phyloP scores from a whole-genome alignment of 2,888 invertebrate genomes.

The Drosophila formosana region DNA sequence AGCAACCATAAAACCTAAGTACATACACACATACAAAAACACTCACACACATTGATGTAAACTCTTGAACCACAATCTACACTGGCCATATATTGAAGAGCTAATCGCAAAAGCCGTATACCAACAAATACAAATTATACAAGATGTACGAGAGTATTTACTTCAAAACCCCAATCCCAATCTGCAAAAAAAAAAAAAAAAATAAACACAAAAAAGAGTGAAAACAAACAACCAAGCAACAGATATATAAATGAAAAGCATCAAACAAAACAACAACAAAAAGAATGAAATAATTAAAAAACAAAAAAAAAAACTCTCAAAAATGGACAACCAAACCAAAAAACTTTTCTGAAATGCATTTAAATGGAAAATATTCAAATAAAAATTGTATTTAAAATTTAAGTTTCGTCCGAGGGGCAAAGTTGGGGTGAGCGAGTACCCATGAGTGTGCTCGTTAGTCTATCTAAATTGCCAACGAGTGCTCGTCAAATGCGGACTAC shows the following conservation, averaged over 20 bases:
- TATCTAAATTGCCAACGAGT: constrained; percentile 20
- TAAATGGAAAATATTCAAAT: constrained; percentile 72
- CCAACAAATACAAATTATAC: constrained; percentile 24
- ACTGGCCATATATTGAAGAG: constrained; percentile 22
- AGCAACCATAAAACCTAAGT: constrained; percentile 41
- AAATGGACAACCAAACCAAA: constrained; percentile 34
- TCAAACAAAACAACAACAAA: constrained; percentile 12
- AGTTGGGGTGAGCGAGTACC: constrained; percentile 21
- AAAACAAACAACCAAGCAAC: constrained; percentile 13
- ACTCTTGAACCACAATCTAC: constrained; percentile 27
- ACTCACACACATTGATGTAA: constrained; percentile 8
- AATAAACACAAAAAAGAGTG: constrained; percentile 17
- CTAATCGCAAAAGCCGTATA: constrained; percentile 17
- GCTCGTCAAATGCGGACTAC: constrained; percentile 16
- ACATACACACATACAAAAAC: constrained; percentile 10
- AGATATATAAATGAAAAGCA: constrained; percentile 18
- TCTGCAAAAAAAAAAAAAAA: constrained; percentile 3
- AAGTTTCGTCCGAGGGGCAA: constrained; percentile 61
- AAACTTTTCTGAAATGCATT: constrained; percentile 79
- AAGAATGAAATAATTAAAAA: constrained; percentile 18
- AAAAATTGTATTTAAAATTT: constrained; percentile 73
- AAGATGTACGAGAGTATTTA: constrained; percentile 35
- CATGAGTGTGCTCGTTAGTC: constrained; percentile 8
- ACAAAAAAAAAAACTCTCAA: constrained; percentile 29
- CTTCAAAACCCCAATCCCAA: constrained; percentile 29